Evolutionary conservation across 1,140 invertebrate species (phyloP), one percentile per base, ranked within the genome.

Genomic region (Plectrocnemia conspersa): DNA sequence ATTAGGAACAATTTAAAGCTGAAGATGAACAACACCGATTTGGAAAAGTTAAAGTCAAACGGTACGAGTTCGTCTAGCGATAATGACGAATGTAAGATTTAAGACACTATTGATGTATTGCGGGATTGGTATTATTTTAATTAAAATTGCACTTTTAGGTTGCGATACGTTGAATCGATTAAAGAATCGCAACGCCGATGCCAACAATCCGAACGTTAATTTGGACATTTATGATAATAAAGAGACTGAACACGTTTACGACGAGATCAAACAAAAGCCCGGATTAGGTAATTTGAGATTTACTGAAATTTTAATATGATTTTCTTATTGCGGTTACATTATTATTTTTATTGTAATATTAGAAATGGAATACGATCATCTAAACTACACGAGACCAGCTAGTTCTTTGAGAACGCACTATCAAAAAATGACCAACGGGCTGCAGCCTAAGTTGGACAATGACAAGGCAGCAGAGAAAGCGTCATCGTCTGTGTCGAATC

Each of bases 201-300:
- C 81, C 6, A 85, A 83, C 3, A 93, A 93, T 75, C 89, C 89
- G 1, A 92, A 90, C 64, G 78, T 93, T 6, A 93, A 93, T 65
- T 82, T 91, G 54, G 85, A 89, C 54, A 85, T 88, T 35, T 80
- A 83, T 32, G 78, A 82, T 42, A 81, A 84, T 46, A 85, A 82
- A 62, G 64, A 82, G 10, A 29, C 42, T 9, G 89, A 93, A 59
- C 91, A 93, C 66, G 81, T 93, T 1, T 95, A 95, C 65, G 90
- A 93, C 69, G 91, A 95, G 72, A 92, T 94, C 52, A 92, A 92
- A 66, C 85, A 88, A 21, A 90, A 90, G 57, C 84, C 85, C 46
- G 15, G 15, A 2, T 10, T 2, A 41, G 38, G 15, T n/a, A n/a
- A n/a, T n/a, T n/a, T n/a, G n/a, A n/a, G n/a, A n/a, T n/a, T n/a